Percentiles rank a stretch among this genome's conserved stretches.
Evolutionary conservation across 1,140 invertebrate species (phyloP).

Genomic region (Pararge aegeria): DNA sequence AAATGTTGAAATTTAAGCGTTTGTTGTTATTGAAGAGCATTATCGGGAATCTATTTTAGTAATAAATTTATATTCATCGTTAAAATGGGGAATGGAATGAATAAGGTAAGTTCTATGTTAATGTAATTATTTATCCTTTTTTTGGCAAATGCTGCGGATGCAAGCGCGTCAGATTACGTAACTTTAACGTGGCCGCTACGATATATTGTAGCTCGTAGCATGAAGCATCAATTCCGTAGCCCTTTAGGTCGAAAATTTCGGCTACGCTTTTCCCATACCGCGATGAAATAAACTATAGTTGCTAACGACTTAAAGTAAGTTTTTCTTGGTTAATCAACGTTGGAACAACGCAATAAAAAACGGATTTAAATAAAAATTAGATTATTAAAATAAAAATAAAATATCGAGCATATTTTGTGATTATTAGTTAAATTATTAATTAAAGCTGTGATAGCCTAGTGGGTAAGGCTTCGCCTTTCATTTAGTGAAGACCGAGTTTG

Average conservation of each 20-base stretch:
- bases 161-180: slow-evolving; percentile 49
- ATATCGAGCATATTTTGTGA: no score
- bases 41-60: slow-evolving; percentile 39
- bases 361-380: no score
- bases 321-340: no score
- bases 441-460: no score
- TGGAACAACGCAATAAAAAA: no score
- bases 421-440: no score
- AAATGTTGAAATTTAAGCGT: slow-evolving; percentile 35
- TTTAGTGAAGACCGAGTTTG: no score
- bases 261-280: background rate
- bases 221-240: slow-evolving; percentile 33
- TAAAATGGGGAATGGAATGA: slow-evolving; percentile 89
- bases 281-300: background rate
- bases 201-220: slow-evolving; percentile 46
- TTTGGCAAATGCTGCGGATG: slow-evolving; percentile 30
- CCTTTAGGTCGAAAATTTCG: slow-evolving; percentile 29
- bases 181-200: slow-evolving; percentile 48
- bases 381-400: no score
- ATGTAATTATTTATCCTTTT: background rate
- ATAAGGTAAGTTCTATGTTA: slow-evolving; percentile 82
- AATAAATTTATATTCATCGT: slow-evolving; percentile 25
- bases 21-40: slow-evolving; percentile 37
- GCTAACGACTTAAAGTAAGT: no score
- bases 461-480: no score